A percentile compares a stretch with the other conserved stretches of the same genome.
Conservation (phyloP, 1,140 invertebrate species). For the Spodoptera frugiperda region DNA sequence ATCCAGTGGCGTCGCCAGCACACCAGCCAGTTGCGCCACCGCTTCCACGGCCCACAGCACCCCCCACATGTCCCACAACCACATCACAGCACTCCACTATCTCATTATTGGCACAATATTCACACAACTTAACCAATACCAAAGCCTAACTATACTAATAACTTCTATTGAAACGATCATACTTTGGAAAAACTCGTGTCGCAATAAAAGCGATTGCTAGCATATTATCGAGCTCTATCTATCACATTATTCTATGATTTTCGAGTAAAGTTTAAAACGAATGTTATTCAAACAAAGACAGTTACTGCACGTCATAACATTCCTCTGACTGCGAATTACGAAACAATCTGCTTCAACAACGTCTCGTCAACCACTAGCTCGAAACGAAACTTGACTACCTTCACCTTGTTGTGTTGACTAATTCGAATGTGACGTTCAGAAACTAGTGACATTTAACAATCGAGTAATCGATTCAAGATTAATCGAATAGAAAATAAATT, state of each 20-base stretch:
- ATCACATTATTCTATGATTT: conserved; percentile 76
- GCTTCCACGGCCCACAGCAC: conserved; percentile 78
- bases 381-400: conserved; percentile 14
- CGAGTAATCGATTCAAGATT: not conserved
- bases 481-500: not conserved
- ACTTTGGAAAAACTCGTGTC: conserved; percentile 80
- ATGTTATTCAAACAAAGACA: conserved; percentile 82
- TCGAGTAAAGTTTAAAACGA: conserved; percentile 62
- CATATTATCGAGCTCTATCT: conserved; percentile 55
- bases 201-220: conserved; percentile 61
- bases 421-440: conserved; percentile 35
- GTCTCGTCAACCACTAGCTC: conserved; percentile 26
- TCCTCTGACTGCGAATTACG: conserved; percentile 57
- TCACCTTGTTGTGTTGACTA: conserved; percentile 25
- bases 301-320: conserved; percentile 85
- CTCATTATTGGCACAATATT: conserved; percentile 85
- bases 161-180: conserved; percentile 84
- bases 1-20: conserved; percentile 75
- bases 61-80: conserved; percentile 84
- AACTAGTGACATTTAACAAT: conserved; percentile 16
- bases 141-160: conserved; percentile 83
- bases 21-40: conserved; percentile 69
- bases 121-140: conserved; percentile 83
- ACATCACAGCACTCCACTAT: conserved; percentile 86
- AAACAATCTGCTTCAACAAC: conserved; percentile 48